Evolutionary conservation across 2,888 invertebrate genomes (phyloP), one percentile per base, ranked within the genome.

Genomic region (Eilema caniola): DNA sequence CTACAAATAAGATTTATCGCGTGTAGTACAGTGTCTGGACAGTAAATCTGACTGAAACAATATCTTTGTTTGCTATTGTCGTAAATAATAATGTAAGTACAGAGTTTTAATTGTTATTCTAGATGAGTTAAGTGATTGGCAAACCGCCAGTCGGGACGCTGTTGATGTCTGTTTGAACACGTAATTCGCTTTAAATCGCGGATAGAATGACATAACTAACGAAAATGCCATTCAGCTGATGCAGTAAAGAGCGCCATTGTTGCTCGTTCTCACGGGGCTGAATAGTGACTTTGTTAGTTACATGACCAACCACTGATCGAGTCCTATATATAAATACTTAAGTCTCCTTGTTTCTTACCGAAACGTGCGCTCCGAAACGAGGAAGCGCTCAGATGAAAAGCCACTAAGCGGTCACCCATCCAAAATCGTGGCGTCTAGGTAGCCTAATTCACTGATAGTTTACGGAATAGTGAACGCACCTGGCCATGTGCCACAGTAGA

Each of bases 121-220:
- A 66, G 66, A 73, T 64, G 75, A 80, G 72, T 77, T 81, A 79
- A 81, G 82, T 69, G 79, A 73, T 76, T 88, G 87, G 88, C 83
- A 12, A n/a, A 7, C 20, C 7, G 85, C 87, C 87, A 87, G 70
- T 37, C 64, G 64, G 60, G 67, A 71, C 16, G n/a, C n/a, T 10
- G 53, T n/a, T 53, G 53, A 53, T 53, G 53, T 53, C n/a, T n/a
- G 10, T 20, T 2, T 60, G 62, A 62, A 25, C 62, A 62, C 20
- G 37, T 23, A n/a, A 37, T 37, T 14, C 14, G 47, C 47, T 7
- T 41, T 41, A 41, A 47, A 47, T 53, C 20, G 53, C 10, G 53
- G 20, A 53, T n/a, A n/a, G n/a, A 53, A 53, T 53, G 53, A 53
- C 53, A n/a, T 53, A 53, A 2, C 53, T 53, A n/a, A n/a, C 53